Evolutionary conservation across 1,140 invertebrate genomes (phyloP).

Genomic region (Marisa cornuarietis): DNA sequence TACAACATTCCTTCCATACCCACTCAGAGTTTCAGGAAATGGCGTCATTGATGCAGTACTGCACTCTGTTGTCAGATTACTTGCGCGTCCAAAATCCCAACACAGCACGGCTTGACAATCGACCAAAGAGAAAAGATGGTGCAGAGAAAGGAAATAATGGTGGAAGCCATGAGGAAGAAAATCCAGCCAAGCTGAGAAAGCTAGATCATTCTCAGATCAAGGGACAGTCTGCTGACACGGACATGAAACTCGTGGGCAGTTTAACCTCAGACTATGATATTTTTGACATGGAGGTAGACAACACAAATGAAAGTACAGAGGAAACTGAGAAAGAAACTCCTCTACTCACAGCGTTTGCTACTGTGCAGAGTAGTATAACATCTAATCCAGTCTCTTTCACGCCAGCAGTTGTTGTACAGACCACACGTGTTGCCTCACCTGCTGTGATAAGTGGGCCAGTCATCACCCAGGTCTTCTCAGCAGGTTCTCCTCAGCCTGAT

Average conservation of each 20-base stretch:
- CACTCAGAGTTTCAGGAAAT: slow-evolving; percentile 47
- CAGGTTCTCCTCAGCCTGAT: not conserved
- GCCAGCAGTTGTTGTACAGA: too few relatives aligned
- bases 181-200: slow-evolving; percentile 13
- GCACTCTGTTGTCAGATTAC: slow-evolving; percentile 50
- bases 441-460: not conserved
- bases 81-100: slow-evolving; percentile 34
- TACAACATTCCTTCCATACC: slow-evolving; percentile 45
- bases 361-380: too few relatives aligned
- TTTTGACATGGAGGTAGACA: slow-evolving; percentile 50
- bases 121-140: slow-evolving; percentile 19
- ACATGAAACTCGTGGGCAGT: slow-evolving; percentile 9
- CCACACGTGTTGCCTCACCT: too few relatives aligned
- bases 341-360: too few relatives aligned
- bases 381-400: too few relatives aligned
- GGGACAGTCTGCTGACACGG: not conserved
- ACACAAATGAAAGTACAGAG: slow-evolving; percentile 37
- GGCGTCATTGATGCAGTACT: slow-evolving; percentile 46
- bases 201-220: not conserved
- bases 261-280: slow-evolving; percentile 35
- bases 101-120: slow-evolving; percentile 25
- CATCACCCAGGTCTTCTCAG: slow-evolving; percentile 12
- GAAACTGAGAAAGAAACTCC: slow-evolving; percentile 11
- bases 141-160: slow-evolving; percentile 30
- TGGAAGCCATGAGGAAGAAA: slow-evolving; percentile 1